Conservation (phyloP, 1,140 invertebrate species). For the Steinernema feltiae region DNA sequence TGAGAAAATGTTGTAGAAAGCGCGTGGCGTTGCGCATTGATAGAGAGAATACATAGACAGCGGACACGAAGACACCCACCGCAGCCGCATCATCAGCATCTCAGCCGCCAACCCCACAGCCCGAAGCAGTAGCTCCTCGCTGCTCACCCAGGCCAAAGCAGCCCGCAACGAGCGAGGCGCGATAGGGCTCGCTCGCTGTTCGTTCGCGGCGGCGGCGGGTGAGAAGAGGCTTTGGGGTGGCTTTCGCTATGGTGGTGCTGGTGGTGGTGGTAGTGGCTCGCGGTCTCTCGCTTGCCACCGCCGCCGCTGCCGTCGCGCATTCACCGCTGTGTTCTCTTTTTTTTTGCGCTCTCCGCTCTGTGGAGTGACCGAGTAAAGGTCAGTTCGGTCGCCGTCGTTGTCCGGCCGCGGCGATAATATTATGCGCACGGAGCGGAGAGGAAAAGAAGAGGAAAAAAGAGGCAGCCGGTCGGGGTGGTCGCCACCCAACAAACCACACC, state of each 20-base stretch:
- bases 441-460: neutral
- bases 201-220: neutral
- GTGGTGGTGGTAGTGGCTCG: too few relatives aligned
- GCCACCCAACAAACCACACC: neutral
- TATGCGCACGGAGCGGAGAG: neutral
- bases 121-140: neutral
- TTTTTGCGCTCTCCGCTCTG: neutral
- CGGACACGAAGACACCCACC: slow-evolving; percentile 5
- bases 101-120: neutral
- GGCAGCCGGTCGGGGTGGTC: neutral
- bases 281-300: neutral
- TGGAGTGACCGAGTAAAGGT: slow-evolving; percentile 15
- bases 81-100: neutral
- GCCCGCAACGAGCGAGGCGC: too few relatives aligned
- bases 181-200: neutral
- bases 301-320: neutral
- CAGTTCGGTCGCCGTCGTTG: neutral
- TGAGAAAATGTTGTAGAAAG: neutral
- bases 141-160: neutral
- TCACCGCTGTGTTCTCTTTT: neutral
- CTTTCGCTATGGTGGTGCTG: too few relatives aligned
- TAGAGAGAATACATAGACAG: neutral
- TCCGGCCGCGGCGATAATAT: neutral
- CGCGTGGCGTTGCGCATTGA: slow-evolving; percentile 12
- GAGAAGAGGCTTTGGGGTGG: slow-evolving; percentile 5